Evolutionary conservation across 2,888 invertebrate genomes (phyloP).

Genomic region (Mimachlamys varia): DNA sequence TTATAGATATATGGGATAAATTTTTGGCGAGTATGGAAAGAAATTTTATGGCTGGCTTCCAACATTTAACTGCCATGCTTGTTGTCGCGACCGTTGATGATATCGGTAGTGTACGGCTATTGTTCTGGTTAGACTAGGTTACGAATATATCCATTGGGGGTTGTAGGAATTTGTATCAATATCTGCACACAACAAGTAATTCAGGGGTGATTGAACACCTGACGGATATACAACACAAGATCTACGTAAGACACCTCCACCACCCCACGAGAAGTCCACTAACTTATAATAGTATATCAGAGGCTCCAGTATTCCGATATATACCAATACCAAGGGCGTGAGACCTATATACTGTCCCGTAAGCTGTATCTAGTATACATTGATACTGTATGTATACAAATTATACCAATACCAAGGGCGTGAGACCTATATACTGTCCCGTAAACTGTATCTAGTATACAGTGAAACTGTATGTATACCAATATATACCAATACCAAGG

Average conservation of each 20-base stretch:
- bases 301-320: background rate
- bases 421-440: too few relatives aligned
- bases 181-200: background rate
- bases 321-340: too few relatives aligned
- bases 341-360: background rate
- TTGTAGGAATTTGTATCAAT: slow-evolving; percentile 31
- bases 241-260: background rate
- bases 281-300: background rate
- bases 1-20: background rate
- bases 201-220: background rate
- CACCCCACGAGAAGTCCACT: background rate
- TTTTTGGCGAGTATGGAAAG: slow-evolving; percentile 8
- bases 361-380: background rate
- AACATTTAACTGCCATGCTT: slow-evolving; percentile 26
- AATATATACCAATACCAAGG: background rate
- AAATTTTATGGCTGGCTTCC: background rate
- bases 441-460: too few relatives aligned
- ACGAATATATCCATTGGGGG: background rate
- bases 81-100: slow-evolving; percentile 32
- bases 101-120: background rate
- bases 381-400: too few relatives aligned
- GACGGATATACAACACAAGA: slow-evolving; percentile 26
- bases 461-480: too few relatives aligned
- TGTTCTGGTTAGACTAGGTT: slow-evolving; percentile 31
- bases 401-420: too few relatives aligned